phyloP scores from a whole-genome alignment of 1,140 invertebrate genomes.

The Lanistes nyassanus region DNA sequence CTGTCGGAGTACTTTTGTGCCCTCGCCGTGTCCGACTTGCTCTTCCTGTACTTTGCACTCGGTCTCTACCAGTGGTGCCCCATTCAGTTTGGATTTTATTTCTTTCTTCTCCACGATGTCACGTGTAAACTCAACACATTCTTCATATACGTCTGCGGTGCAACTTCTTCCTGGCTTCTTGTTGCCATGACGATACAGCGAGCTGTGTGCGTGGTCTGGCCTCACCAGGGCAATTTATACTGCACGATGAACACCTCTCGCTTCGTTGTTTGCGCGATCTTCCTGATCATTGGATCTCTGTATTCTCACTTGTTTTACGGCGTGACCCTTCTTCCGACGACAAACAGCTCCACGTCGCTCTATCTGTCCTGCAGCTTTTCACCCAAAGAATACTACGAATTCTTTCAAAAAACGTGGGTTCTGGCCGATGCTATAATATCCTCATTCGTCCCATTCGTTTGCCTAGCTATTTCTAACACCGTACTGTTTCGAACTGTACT shows the following conservation, averaged over 20 bases:
- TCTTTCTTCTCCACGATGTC: neutral
- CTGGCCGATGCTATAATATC: neutral
- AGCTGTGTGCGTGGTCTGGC: conserved; percentile 1
- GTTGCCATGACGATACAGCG: neutral
- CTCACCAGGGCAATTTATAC: neutral
- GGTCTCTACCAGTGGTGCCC: neutral
- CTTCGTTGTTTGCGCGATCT: neutral
- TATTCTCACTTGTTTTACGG: neutral
- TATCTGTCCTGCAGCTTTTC: neutral
- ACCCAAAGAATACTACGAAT: neutral
- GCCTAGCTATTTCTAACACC: neutral
- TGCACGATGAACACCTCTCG: neutral
- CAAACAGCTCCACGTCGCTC: neutral
- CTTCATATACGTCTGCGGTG: neutral
- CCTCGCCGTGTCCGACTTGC: neutral
- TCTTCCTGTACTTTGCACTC: neutral
- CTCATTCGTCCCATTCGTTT: neutral
- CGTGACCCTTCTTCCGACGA: neutral
- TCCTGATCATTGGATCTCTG: neutral
- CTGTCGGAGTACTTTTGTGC: neutral
- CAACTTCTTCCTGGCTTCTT: neutral
- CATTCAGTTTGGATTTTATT: neutral
- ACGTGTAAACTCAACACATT: neutral
- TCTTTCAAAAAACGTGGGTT: neutral
- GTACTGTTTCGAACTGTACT: neutral